Percentiles rank a stretch among this genome's conserved stretches.
Conservation (phyloP, 2,797 vertebrate genomes). For the Vireo griseus region DNA sequence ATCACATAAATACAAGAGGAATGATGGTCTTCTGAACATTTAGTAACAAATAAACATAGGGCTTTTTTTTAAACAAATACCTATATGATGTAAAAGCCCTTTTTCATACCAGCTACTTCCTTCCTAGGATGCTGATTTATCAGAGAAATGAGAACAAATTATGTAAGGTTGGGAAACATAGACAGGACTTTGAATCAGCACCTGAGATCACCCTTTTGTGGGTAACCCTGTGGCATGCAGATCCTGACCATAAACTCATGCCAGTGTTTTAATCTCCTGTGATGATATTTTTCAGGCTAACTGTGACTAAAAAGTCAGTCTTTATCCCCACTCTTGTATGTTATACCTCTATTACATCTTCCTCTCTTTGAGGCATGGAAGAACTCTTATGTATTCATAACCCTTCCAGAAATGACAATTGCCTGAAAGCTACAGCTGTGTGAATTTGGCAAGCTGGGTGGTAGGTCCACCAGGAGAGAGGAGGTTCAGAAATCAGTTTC, state of each 20-base stretch:
- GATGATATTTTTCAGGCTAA: neutral
- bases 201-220: neutral
- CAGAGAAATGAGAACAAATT: neutral
- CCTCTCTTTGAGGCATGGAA: neutral
- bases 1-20: neutral
- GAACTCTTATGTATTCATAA: neutral
- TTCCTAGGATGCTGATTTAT: neutral
- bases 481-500: neutral
- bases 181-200: neutral
- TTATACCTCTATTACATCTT: neutral
- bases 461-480: neutral
- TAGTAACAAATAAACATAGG: neutral
- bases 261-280: neutral
- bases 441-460: neutral
- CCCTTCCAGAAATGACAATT: constrained; percentile 5
- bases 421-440: neutral
- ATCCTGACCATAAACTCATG: neutral
- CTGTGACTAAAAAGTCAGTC: neutral
- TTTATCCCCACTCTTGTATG: neutral
- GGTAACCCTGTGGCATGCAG: neutral
- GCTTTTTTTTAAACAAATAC: neutral
- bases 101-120: neutral
- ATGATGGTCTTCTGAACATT: neutral
- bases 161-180: neutral
- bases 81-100: neutral